Conservation (phyloP, 1,140 invertebrate genomes). For the Prorops nasuta region DNA sequence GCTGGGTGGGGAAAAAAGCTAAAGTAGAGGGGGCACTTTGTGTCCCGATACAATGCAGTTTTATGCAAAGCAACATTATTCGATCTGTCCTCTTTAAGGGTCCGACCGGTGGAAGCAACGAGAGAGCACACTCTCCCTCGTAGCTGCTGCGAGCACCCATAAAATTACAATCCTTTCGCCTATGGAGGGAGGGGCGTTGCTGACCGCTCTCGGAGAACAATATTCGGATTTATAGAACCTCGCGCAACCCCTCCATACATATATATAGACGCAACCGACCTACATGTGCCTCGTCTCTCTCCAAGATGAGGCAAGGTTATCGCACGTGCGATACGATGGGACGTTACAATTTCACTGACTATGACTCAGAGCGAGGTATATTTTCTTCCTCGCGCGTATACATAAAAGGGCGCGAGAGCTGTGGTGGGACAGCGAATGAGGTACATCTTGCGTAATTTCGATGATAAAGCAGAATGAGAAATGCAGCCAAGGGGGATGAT, state of each 20-base stretch:
- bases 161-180: slow-evolving; percentile 23
- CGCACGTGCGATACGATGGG: too few relatives aligned
- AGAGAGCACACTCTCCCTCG: neutral
- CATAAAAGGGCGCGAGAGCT: too few relatives aligned
- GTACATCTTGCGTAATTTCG: too few relatives aligned
- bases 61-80: slow-evolving; percentile 3
- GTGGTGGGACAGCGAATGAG: too few relatives aligned
- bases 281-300: slow-evolving; percentile 13
- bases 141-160: neutral
- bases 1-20: too few relatives aligned
- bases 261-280: slow-evolving; percentile 14
- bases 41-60: slow-evolving; percentile 10
- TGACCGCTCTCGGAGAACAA: slow-evolving; percentile 18
- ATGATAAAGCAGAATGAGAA: too few relatives aligned
- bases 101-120: slow-evolving; percentile 13
- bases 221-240: slow-evolving; percentile 17
- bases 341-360: too few relatives aligned
- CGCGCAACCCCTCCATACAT: slow-evolving; percentile 6
- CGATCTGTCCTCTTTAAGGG: slow-evolving; percentile 17
- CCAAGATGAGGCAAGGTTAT: too few relatives aligned
- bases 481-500: too few relatives aligned
- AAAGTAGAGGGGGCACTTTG: neutral
- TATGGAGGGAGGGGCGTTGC: slow-evolving; percentile 11
- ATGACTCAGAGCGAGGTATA: too few relatives aligned
- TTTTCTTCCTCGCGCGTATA: too few relatives aligned